Evolutionary conservation across 2,113 vertebrate species (phyloP).

Genomic region (Ailuropoda melanoleuca): DNA sequence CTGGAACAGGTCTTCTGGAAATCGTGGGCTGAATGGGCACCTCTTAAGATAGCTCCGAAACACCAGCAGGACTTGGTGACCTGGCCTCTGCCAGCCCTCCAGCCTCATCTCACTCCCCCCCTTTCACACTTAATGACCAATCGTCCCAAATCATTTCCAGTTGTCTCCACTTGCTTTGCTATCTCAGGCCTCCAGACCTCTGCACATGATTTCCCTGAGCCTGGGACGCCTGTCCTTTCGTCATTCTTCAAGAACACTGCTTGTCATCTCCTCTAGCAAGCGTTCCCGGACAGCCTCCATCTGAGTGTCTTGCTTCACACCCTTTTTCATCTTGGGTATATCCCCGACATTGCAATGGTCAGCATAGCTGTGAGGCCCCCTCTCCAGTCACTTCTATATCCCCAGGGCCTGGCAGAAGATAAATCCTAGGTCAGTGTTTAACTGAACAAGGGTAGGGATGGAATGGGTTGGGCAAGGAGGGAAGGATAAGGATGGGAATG

Average conservation of each 20-base stretch:
- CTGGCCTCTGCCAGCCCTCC: background rate
- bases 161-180: background rate
- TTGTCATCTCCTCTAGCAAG: background rate
- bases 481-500: background rate
- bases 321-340: background rate
- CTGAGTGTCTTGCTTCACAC: background rate
- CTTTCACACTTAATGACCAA: background rate
- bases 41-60: background rate
- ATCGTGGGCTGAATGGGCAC: background rate
- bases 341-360: fast-evolving
- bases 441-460: background rate
- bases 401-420: background rate
- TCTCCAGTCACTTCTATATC: background rate
- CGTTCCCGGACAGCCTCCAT: background rate
- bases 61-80: background rate
- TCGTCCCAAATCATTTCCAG: background rate
- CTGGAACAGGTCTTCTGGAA: background rate
- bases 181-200: background rate
- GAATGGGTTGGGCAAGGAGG: background rate
- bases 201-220: background rate
- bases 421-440: background rate
- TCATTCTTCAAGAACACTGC: background rate
- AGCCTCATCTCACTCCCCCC: background rate
- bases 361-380: too few relatives aligned
- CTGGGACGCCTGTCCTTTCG: background rate